phyloP scores from a whole-genome alignment of 2,888 invertebrate species.

The Petrophora chlorosata region DNA sequence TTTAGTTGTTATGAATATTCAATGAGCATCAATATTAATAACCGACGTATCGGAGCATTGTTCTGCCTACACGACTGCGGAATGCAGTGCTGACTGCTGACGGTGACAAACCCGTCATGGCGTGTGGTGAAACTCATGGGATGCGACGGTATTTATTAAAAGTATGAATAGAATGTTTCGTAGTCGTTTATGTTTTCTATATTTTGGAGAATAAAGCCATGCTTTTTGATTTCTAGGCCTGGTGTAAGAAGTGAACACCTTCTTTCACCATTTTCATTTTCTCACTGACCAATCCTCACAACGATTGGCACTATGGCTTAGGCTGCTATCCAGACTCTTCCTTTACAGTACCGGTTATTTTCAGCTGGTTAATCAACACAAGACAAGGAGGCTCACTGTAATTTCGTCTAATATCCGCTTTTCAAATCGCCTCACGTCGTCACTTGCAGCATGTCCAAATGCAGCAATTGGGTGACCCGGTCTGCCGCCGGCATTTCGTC shows the following conservation, averaged over 20 bases:
- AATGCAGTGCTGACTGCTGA: constrained; percentile 33
- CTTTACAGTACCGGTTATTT: no score
- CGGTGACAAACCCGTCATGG: constrained; percentile 24
- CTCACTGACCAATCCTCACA: no score
- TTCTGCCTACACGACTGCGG: constrained; percentile 58
- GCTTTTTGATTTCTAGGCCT: no score
- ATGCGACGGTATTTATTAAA: constrained; percentile 17
- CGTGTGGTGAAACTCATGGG: constrained; percentile 25
- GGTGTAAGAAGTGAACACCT: no score
- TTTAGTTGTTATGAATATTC: constrained; percentile 57
- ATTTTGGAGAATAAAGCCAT: no score
- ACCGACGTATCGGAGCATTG: constrained; percentile 51
- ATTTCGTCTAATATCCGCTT: constrained; percentile 7
- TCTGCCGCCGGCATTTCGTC: constrained; percentile 60
- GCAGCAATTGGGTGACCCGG: constrained; percentile 70
- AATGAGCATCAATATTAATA: constrained; percentile 56
- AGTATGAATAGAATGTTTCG: background rate
- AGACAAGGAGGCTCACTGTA: no score
- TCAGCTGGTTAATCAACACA: no score
- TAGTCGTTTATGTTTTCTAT: background rate
- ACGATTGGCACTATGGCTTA: no score
- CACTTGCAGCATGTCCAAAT: constrained; percentile 41
- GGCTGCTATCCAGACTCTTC: no score
- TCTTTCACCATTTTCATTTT: no score
- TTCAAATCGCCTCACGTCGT: constrained; percentile 42